Conservation (phyloP, 2,113 vertebrate species). For the Rhodinocichla rosea region DNA sequence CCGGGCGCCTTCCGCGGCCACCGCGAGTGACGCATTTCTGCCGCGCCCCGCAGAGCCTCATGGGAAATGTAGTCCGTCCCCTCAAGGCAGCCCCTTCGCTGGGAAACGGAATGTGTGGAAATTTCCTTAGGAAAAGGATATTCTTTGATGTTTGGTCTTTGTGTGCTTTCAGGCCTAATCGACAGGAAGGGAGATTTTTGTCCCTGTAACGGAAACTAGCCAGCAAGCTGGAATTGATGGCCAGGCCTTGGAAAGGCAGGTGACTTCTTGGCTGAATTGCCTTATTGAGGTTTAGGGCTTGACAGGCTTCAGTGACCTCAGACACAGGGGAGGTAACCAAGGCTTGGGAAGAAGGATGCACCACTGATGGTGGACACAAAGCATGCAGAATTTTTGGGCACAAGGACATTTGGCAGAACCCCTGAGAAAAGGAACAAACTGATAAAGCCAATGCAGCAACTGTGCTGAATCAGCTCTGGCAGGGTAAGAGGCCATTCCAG, state of each 20-base stretch:
- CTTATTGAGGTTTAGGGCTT: background rate
- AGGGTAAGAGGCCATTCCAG: background rate
- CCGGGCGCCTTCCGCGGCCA: no score
- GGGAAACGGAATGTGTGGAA: background rate
- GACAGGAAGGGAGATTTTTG: background rate
- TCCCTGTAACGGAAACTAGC: background rate
- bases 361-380: no score
- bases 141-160: background rate
- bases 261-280: background rate
- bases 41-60: background rate
- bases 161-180: no score
- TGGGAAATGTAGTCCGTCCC: background rate
- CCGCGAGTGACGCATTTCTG: rapidly evolving
- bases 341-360: background rate
- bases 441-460: background rate
- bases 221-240: background rate
- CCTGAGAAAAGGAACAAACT: background rate
- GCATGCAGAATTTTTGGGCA: background rate
- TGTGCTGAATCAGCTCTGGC: background rate
- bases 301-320: no score
- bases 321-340: no score
- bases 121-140: no score
- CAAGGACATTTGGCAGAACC: background rate
- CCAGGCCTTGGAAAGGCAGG: background rate
- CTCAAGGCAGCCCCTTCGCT: rapidly evolving